Evolutionary conservation across 2,888 invertebrate genomes (phyloP), one percentile per base, ranked within the genome.

Genomic region (Eupeodes latifasciatus): DNA sequence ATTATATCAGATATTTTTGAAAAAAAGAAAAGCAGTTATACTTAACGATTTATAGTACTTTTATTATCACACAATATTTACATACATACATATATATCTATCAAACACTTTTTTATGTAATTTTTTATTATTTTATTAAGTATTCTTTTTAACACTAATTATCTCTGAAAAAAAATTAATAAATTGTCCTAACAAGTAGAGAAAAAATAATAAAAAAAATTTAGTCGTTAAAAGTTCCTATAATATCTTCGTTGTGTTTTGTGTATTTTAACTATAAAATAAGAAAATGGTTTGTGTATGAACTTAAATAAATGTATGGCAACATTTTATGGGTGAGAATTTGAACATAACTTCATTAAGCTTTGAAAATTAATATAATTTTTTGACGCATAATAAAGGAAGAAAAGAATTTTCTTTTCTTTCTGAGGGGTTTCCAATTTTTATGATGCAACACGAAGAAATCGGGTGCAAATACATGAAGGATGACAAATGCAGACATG

Each of bases 171-270:
- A 57, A 64, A 61, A 64, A 49, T 47, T 62, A 16, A 36, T 10
- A 14, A 34, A 61, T 59, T 64, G 16, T 81, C 53, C 16, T 34
- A 57, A 19, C 19, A 19, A 19, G n/a, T 81, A 34, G 64, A 27
- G 9, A 40, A 5, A 40, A 40, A 36, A 66, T 53, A 76, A 69
- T 2, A 6, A 55, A 11, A 12, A 49, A 49, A 71, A 59, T 59
- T 69, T 4, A 44, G 79, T 78, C 74, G 72, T 67, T 64, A 51
- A 69, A 75, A 69, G 85, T 86, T 86, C 82, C 78, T 76, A 76
- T 64, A 80, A 51, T 66, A 3, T 27, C 0, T 49, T 27, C 2
- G 12, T 47, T 36, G 12, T 61, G 40, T 49, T 71, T 55, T 27
- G 27, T 27, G 27, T 27, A 27, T 66, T 67, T 19, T 44, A 59